These are phyloP conservation scores for Hydropsyche betteni DNA, from an alignment of 2,888 invertebrate species.

Conservation along the genomic window DNA sequence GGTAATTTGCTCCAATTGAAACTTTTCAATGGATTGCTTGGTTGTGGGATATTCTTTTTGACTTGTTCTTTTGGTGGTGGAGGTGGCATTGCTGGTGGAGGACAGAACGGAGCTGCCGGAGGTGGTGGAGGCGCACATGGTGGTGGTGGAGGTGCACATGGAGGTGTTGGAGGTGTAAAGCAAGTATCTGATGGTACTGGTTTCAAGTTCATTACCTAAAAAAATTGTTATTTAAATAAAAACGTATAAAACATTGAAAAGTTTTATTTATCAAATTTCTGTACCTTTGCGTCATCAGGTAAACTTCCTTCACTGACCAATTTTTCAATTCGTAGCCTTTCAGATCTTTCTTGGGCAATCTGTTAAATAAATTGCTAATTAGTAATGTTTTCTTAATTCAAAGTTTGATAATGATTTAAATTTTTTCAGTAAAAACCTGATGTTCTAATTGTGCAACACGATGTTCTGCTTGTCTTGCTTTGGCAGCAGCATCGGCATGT, in stretches of 20 bases:
- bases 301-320: conserved; percentile 90
- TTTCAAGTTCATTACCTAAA: conserved; percentile 52
- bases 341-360: conserved; percentile 80
- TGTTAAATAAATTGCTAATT: conserved; percentile 57
- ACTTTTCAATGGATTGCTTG: conserved; percentile 91
- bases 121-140: conserved; percentile 70
- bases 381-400: conserved; percentile 57
- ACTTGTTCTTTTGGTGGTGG: conserved; percentile 68
- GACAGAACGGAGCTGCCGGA: conserved; percentile 68
- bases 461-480: conserved; percentile 67
- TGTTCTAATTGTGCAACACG: conserved; percentile 71
- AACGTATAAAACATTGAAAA: background rate
- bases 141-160: conserved; percentile 68
- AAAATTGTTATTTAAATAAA: background rate
- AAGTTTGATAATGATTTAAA: background rate
- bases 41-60: conserved; percentile 91
- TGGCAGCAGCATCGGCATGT: conserved; percentile 86
- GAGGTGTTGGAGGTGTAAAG: conserved; percentile 68
- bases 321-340: conserved; percentile 83
- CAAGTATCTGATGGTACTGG: conserved; percentile 19
- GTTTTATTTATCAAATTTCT: background rate
- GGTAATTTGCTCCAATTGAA: conserved; percentile 98
- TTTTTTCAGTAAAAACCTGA: conserved; percentile 56
- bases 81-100: conserved; percentile 65
- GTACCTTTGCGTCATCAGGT: conserved; percentile 91